Percentiles rank a stretch among this genome's conserved stretches.
Conservation (phyloP, 2,888 invertebrate species). For the Microctonus brassicae region DNA sequence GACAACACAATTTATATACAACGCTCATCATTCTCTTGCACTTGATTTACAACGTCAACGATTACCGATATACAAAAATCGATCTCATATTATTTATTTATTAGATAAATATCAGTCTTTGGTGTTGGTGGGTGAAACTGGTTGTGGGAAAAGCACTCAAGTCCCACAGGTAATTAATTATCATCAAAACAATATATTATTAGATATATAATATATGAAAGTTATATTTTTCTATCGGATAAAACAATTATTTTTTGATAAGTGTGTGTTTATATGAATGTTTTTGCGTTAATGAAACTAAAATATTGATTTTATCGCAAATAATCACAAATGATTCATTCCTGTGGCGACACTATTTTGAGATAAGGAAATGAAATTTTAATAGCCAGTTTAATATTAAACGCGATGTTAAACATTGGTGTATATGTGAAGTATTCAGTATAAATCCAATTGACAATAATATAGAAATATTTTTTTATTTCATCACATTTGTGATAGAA, state of each 20-base stretch:
- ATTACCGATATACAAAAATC: constrained; percentile 88
- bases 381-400: neutral
- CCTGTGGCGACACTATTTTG: neutral
- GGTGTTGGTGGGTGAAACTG: constrained; percentile 93
- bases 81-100: constrained; percentile 89
- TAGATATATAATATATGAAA: neutral
- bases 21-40: constrained; percentile 86
- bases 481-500: neutral
- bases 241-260: neutral
- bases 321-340: neutral
- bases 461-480: neutral
- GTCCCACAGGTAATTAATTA: constrained; percentile 84
- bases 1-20: constrained; percentile 82
- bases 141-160: constrained; percentile 96
- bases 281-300: neutral
- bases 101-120: constrained; percentile 92
- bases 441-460: neutral
- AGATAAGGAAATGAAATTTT: neutral
- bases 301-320: neutral
- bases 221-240: neutral
- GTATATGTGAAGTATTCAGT: neutral
- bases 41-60: constrained; percentile 87
- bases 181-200: neutral
- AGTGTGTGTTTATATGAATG: no score
- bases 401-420: neutral